Percentiles rank a stretch among this genome's conserved stretches.
phyloP scores from a whole-genome alignment of 2,888 invertebrate species.

The Rhagium mordax region DNA sequence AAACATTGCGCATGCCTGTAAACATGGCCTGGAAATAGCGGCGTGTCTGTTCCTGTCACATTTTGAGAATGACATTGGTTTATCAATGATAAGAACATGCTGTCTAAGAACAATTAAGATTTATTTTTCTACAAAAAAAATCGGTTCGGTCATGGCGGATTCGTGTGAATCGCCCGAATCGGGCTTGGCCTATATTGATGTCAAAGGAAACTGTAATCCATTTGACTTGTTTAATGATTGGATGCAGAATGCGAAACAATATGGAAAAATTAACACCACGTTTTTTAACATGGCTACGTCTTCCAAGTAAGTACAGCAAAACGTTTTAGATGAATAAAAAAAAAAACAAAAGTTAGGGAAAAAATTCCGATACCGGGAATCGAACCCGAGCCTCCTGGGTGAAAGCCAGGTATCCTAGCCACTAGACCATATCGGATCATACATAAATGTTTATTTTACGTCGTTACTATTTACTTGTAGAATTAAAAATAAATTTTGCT shows the following conservation, averaged over 20 bases:
- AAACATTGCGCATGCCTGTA: background rate
- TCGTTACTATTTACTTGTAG: no score
- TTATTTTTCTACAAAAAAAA: background rate
- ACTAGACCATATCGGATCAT: constrained; percentile 74
- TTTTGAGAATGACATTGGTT: background rate
- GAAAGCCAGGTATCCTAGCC: constrained; percentile 77
- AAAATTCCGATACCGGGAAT: constrained; percentile 74
- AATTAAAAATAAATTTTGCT: no score
- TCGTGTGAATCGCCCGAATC: constrained; percentile 8
- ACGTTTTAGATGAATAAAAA: background rate
- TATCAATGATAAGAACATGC: constrained; percentile 3
- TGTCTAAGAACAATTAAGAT: background rate
- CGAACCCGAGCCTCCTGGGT: constrained; percentile 78
- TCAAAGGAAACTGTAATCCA: constrained; percentile 56
- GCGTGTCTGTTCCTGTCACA: no score
- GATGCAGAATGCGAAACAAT: constrained; percentile 63
- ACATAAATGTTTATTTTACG: no score
- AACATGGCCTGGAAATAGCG: no score
- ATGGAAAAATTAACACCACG: constrained; percentile 50
- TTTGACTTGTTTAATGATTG: constrained; percentile 70
- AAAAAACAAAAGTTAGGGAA: background rate
- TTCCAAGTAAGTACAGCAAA: constrained; percentile 63
- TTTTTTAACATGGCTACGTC: constrained; percentile 68
- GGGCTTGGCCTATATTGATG: constrained; percentile 26
- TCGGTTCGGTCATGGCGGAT: constrained; percentile 5